Percentiles rank a stretch among this genome's conserved stretches.
phyloP scores from a whole-genome alignment of 2,113 vertebrate genomes.

The Octodon degus region DNA sequence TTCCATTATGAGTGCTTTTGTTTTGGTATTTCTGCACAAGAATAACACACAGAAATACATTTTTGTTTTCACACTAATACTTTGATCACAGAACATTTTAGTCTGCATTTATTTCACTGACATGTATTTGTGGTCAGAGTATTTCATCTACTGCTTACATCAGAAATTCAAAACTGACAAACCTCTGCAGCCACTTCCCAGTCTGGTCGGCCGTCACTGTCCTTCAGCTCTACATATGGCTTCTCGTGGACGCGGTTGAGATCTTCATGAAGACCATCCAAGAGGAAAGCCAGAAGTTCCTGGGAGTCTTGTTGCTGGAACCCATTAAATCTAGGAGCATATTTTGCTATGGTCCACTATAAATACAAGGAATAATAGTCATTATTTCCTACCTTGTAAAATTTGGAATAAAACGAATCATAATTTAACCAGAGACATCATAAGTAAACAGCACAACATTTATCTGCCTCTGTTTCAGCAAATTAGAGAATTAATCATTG shows the following conservation, averaged over 20 bases:
- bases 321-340: slow-evolving; percentile 97
- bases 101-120: not conserved
- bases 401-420: slow-evolving; percentile 38
- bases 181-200: slow-evolving; percentile 99
- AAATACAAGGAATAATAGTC: slow-evolving; percentile 13
- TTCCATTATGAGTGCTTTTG: slow-evolving; percentile 53
- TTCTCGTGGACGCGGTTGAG: slow-evolving; percentile 98
- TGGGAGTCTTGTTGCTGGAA: slow-evolving; percentile 99
- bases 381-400: slow-evolving; percentile 53
- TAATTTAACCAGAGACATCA: slow-evolving; percentile 38
- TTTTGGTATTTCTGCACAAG: slow-evolving; percentile 16
- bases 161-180: slow-evolving; percentile 71
- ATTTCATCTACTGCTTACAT: slow-evolving; percentile 45
- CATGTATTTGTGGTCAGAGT: slow-evolving; percentile 40
- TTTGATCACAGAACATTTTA: not conserved
- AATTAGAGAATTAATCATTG: slow-evolving; percentile 35
- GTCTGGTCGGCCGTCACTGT: slow-evolving; percentile 97
- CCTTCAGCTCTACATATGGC: slow-evolving; percentile 97
- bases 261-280: slow-evolving; percentile 99
- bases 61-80: slow-evolving; percentile 37
- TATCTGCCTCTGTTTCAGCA: slow-evolving; percentile 46
- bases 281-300: slow-evolving; percentile 97
- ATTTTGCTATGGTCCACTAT: slow-evolving; percentile 99
- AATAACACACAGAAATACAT: slow-evolving; percentile 45
- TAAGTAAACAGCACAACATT: slow-evolving; percentile 10